These are phyloP conservation scores for Hepsetus odoe DNA, from an alignment of 2,113 vertebrate genomes.

Conservation along the genomic window DNA sequence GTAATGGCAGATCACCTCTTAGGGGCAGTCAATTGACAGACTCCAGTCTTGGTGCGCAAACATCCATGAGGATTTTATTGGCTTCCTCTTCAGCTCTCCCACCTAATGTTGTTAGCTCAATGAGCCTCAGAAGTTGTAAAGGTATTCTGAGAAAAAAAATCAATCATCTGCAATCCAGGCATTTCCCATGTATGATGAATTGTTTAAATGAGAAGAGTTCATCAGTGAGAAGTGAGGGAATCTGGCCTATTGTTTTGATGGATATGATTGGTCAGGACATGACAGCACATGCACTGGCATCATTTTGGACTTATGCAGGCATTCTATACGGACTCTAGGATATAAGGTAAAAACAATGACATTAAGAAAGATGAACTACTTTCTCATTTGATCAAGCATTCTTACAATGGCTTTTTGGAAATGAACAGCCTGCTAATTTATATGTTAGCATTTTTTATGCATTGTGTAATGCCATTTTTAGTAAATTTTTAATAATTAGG, in stretches of 20 bases:
- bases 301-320: not conserved
- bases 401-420: not conserved
- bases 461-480: not conserved
- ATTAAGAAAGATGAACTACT: not conserved
- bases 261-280: not conserved
- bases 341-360: not conserved
- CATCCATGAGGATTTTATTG: slow-evolving; percentile 74
- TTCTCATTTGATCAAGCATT: not conserved
- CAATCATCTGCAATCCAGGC: slow-evolving; percentile 66
- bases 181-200: slow-evolving; percentile 47
- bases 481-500: not conserved
- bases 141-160: slow-evolving; percentile 71
- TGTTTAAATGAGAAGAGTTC: slow-evolving; percentile 48
- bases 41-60: slow-evolving; percentile 73
- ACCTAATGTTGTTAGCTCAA: slow-evolving; percentile 71
- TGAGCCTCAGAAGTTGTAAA: slow-evolving; percentile 71
- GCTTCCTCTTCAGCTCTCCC: slow-evolving; percentile 71
- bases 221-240: slow-evolving; percentile 23
- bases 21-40: slow-evolving; percentile 77
- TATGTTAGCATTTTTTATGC: not conserved
- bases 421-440: not conserved
- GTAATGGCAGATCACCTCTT: slow-evolving; percentile 78
- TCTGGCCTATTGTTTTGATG: not conserved
- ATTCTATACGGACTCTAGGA: not conserved
- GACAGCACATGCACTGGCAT: not conserved